Conservation (phyloP, 2,888 invertebrate species). For the Pimpla rufipes region DNA sequence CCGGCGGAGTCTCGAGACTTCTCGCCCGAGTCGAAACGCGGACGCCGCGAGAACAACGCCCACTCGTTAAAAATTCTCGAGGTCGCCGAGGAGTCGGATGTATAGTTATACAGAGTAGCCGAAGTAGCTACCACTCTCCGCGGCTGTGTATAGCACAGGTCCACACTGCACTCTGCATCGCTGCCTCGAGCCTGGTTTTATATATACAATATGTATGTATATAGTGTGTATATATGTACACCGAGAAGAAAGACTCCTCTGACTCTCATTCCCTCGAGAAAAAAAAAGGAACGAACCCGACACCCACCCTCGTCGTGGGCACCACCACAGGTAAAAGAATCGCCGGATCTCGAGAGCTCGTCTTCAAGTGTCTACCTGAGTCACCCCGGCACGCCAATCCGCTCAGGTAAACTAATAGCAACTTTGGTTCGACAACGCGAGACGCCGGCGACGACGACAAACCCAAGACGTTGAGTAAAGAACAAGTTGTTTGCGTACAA, state of each 20-base stretch:
- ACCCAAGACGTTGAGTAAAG: slow-evolving; percentile 11
- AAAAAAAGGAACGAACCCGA: slow-evolving; percentile 45
- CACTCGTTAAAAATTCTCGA: slow-evolving; percentile 66
- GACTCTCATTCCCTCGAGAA: slow-evolving; percentile 42
- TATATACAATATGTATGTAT: slow-evolving; percentile 5
- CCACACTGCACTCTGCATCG: slow-evolving; percentile 46
- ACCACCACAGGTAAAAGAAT: slow-evolving; percentile 43
- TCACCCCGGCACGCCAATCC: slow-evolving; percentile 48
- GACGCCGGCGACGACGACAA: neutral
- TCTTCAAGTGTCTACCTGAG: slow-evolving; percentile 62
- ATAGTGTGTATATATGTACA: neutral
- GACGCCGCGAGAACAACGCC: slow-evolving; percentile 55
- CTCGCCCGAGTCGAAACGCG: slow-evolving; percentile 47
- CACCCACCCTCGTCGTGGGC: slow-evolving; percentile 47
- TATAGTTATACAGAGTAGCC: slow-evolving; percentile 16
- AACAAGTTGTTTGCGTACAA: slow-evolving; percentile 29
- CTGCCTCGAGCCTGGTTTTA: slow-evolving; percentile 28
- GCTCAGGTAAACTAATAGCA: slow-evolving; percentile 55
- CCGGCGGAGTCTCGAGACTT: slow-evolving; percentile 34
- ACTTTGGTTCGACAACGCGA: slow-evolving; percentile 29
- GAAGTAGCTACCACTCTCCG: slow-evolving; percentile 4
- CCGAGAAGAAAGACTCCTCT: slow-evolving; percentile 21
- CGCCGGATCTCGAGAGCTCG: slow-evolving; percentile 39
- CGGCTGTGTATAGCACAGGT: neutral
- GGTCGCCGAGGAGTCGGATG: slow-evolving; percentile 44